Base-by-base conservation (phyloP, 2,888 invertebrate genomes). In the Leptura quadrifasciata region DNA sequence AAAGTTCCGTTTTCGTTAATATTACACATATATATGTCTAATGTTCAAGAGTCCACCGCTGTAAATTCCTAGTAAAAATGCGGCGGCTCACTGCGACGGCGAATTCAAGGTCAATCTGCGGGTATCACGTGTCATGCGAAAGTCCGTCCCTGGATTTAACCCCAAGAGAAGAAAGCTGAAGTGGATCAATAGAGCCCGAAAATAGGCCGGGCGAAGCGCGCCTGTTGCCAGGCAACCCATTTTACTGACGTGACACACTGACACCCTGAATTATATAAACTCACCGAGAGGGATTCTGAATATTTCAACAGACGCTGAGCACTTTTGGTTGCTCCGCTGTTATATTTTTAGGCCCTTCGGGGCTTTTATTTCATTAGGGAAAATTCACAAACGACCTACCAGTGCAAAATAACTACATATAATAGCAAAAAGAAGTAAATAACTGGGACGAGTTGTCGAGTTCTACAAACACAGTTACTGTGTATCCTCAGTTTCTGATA, bases 191-290 rank as follows among this genome's bases (percentile, higher is more conserved):
- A 88, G 82, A 88, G 88, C 88, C 88, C 86, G 85, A 88, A 89
- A 89, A 88, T 89, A 89, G 89, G 89, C 88, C 88, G 88, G 87
- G 88, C 87, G 84, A 85, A 86, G 63, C 84, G 85, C 85, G 86
- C 86, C 86, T 86, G 89, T 89, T 87, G 88, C 88, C 83, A 88
- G 87, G 88, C 87, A 87, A 89, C 88, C 83, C 85, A 83, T 85
- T 87, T 87, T 85, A 87, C 87, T 84, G 85, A 84, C 87, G 86
- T 88, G 89, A 89, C 89, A 89, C 86, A 89, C 88, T 89, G 88
- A 89, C 89, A 89, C 87, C 88, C 87, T 88, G 86, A 88, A 86
- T 77, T 77, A 77, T 75, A 77, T 77, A 77, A 74, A 58, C 58
- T 39, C 58, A 18, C 65, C n/a, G 58, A 69, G 58, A 58, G 39